These are phyloP conservation scores for Watsonalla binaria DNA, from an alignment of 2,888 invertebrate genomes.

Conservation along the genomic window DNA sequence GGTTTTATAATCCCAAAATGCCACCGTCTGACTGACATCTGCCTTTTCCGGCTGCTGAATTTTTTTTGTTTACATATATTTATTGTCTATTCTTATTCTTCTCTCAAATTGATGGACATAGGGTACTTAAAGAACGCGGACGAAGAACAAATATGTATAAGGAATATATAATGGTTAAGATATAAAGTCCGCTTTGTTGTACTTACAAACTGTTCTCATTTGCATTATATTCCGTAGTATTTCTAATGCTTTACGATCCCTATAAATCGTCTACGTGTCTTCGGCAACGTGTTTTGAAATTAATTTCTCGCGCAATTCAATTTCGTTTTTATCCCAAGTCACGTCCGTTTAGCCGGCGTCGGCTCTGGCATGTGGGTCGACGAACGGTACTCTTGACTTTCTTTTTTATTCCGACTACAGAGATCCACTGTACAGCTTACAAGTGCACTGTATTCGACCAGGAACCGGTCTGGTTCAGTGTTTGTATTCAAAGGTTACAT, in stretches of 20 bases:
- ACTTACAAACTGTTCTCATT: too few relatives aligned
- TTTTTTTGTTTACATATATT: too few relatives aligned
- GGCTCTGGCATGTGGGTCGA: conserved; percentile 58
- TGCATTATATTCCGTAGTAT: too few relatives aligned
- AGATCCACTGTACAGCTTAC: conserved; percentile 18
- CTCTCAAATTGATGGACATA: too few relatives aligned
- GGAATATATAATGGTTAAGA: too few relatives aligned
- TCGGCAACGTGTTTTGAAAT: background rate
- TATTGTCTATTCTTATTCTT: too few relatives aligned
- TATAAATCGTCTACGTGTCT: background rate
- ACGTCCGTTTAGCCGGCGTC: conserved; percentile 31
- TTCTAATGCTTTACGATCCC: background rate
- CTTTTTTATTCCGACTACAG: conserved; percentile 59
- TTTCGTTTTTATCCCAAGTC: conserved; percentile 56
- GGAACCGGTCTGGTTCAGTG: conserved; percentile 9
- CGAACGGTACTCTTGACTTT: conserved; percentile 68
- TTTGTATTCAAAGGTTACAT: conserved; percentile 1
- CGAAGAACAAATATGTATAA: too few relatives aligned
- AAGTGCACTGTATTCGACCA: conserved; percentile 1
- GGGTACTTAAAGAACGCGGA: too few relatives aligned
- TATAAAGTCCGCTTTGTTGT: too few relatives aligned
- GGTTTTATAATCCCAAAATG: too few relatives aligned
- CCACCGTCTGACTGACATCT: too few relatives aligned
- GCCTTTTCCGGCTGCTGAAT: too few relatives aligned
- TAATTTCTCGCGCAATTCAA: conserved; percentile 21